Evolutionary conservation across 37 sponge, comb jelly and placozoan species (phyloP).

Genomic region (Oopsacas minuta): DNA sequence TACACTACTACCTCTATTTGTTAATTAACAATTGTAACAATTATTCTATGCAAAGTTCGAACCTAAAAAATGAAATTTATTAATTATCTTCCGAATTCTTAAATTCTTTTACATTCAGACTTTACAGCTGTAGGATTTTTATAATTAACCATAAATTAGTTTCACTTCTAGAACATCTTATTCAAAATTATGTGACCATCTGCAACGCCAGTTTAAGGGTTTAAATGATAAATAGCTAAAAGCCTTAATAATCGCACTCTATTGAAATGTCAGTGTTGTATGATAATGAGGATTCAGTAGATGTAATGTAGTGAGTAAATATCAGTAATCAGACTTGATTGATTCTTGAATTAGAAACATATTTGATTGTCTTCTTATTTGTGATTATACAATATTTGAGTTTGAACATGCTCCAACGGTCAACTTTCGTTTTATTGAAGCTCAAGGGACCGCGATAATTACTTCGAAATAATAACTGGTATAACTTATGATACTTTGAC

Average conservation of each 20-base stretch:
- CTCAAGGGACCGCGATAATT: too few relatives aligned
- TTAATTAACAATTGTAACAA: background rate
- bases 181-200: background rate
- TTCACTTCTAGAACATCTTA: constrained; percentile 10
- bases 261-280: background rate
- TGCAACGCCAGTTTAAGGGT: background rate
- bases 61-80: background rate
- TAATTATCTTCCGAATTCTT: background rate
- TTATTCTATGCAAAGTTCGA: background rate
- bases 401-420: too few relatives aligned
- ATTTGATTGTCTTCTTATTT: too few relatives aligned
- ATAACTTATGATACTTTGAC: too few relatives aligned
- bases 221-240: constrained; percentile 13
- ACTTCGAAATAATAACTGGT: too few relatives aligned
- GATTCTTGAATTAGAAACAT: too few relatives aligned
- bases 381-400: too few relatives aligned
- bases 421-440: too few relatives aligned
- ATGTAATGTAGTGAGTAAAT: too few relatives aligned
- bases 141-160: background rate
- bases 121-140: constrained; percentile 2
- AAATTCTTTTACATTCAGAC: background rate
- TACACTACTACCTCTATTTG: too few relatives aligned
- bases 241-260: background rate
- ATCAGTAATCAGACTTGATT: background rate
- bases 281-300: too few relatives aligned